Percentiles rank a stretch among this genome's conserved stretches.
Evolutionary conservation across 2,888 invertebrate genomes (phyloP).

Genomic region (Apodemia hepburni): DNA sequence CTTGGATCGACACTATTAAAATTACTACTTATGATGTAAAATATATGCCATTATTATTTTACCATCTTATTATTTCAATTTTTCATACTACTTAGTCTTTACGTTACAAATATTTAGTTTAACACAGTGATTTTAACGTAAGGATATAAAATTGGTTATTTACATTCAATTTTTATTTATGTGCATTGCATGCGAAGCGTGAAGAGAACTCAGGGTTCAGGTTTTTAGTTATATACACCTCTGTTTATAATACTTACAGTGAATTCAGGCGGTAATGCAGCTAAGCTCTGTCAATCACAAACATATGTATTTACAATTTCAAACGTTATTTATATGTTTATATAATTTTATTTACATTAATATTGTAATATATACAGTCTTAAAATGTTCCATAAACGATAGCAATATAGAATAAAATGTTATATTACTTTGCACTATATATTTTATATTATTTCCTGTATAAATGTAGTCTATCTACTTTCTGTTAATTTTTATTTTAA

Average conservation of each 20-base stretch:
- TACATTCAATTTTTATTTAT: neutral
- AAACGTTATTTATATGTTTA: conserved; percentile 30
- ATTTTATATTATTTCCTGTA: no score
- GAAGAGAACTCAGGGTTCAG: neutral
- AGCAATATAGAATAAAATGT: neutral
- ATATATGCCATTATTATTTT: no score
- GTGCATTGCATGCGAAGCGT: neutral
- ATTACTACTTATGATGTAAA: no score
- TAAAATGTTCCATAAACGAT: conserved; percentile 6
- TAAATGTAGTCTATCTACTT: no score
- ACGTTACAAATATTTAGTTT: no score
- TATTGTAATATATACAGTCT: conserved; percentile 42
- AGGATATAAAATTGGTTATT: neutral
- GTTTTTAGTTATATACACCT: conserved; percentile 3
- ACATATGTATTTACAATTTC: conserved; percentile 68
- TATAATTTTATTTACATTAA: conserved; percentile 23
- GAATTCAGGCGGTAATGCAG: conserved; percentile 88
- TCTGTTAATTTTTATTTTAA: no score
- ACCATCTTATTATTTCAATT: no score
- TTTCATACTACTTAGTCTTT: no score
- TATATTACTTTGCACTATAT: no score
- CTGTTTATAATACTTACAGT: conserved; percentile 83
- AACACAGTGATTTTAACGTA: no score
- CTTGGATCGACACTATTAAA: no score
- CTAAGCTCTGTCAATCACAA: conserved; percentile 88